A percentile compares a stretch with the other conserved stretches of the same genome.
Evolutionary conservation across 2,113 vertebrate species (phyloP).

Genomic region (Lates calcarifer): DNA sequence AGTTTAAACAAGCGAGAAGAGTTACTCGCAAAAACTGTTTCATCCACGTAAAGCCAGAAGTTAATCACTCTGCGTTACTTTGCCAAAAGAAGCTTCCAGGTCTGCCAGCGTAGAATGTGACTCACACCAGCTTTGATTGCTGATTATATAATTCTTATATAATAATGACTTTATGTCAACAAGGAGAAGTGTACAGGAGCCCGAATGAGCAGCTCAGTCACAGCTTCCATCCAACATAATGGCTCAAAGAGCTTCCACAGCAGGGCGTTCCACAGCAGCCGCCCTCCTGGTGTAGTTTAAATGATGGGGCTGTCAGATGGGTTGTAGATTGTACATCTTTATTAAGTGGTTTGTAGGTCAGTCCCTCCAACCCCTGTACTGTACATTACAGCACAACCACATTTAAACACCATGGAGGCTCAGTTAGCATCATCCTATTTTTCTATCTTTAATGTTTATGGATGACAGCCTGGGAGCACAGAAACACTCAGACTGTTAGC

Average conservation of each 20-base stretch:
- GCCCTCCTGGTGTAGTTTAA: constrained; percentile 2
- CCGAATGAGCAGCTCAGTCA: neutral
- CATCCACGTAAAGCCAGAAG: constrained; percentile 23
- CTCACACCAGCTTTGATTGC: constrained; percentile 51
- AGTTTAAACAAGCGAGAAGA: constrained; percentile 33
- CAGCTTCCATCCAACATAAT: neutral
- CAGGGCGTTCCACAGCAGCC: neutral
- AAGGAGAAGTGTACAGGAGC: constrained; percentile 28
- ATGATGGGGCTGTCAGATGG: constrained; percentile 12
- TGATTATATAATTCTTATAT: constrained; percentile 67
- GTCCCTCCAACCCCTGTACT: neutral
- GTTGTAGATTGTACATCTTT: neutral
- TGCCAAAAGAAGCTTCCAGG: constrained; percentile 26
- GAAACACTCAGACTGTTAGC: neutral
- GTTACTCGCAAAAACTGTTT: constrained; percentile 23
- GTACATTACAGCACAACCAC: too few relatives aligned
- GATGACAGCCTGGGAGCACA: neutral
- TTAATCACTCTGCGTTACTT: constrained; percentile 37
- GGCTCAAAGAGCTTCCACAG: neutral
- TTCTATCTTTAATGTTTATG: neutral
- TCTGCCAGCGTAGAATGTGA: constrained; percentile 52
- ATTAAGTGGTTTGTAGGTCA: neutral
- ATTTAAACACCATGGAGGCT: neutral
- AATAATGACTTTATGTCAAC: constrained; percentile 61
- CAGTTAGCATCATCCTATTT: neutral